Percentiles rank a stretch among this genome's conserved stretches.
These are phyloP conservation scores for Pangasius larnaudii DNA, from an alignment of 2,797 vertebrate species.

Conservation along the genomic window DNA sequence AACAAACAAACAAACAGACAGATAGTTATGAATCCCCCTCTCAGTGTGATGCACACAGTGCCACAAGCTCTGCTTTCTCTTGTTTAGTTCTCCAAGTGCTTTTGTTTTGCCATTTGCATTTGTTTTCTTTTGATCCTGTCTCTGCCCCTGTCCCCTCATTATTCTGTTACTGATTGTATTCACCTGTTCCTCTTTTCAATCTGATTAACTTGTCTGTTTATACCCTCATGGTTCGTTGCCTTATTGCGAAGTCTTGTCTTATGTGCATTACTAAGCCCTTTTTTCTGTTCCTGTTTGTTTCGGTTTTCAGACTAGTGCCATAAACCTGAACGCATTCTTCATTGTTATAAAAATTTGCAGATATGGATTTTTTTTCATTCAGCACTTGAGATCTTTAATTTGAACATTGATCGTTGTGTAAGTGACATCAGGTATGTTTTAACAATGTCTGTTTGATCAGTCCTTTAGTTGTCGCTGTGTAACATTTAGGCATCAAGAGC, in stretches of 20 bases:
- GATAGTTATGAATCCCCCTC: background rate
- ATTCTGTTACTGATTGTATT: background rate
- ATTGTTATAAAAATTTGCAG: background rate
- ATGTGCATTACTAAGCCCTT: background rate
- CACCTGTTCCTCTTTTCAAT: background rate
- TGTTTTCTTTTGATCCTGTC: background rate
- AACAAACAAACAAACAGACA: background rate
- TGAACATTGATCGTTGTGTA: background rate
- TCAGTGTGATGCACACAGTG: no score
- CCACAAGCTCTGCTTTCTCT: background rate
- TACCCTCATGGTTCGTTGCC: background rate
- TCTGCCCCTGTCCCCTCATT: background rate
- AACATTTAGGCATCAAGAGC: conserved; percentile 33
- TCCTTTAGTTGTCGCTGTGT: conserved; percentile 17
- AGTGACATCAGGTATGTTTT: conserved; percentile 12
- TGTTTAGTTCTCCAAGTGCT: background rate
- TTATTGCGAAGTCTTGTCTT: background rate
- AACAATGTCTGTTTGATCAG: conserved; percentile 4
- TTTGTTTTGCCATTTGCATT: background rate
- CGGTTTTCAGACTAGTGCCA: background rate
- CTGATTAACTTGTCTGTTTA: background rate
- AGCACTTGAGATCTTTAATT: background rate
- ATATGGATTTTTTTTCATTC: background rate
- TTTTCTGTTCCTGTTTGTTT: background rate
- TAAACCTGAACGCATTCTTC: background rate